Evolutionary conservation across 2,888 invertebrate genomes (phyloP).

Genomic region (Trachelus tabidus): DNA sequence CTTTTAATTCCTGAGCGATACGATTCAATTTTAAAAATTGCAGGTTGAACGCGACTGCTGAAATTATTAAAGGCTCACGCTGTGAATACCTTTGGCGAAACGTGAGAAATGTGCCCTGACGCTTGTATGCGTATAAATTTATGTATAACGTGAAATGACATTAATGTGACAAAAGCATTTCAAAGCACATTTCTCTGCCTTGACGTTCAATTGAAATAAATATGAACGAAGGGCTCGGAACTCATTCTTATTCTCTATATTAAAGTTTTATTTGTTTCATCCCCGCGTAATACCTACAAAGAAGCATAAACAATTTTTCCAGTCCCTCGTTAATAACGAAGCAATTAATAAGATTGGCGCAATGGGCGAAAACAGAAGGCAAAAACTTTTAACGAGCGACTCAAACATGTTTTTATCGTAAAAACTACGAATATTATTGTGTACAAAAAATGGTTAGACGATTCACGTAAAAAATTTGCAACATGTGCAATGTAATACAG

Average conservation of each 20-base stretch:
- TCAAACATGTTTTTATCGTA: background rate
- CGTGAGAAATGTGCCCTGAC: background rate
- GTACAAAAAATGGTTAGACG: background rate
- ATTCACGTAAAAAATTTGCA: background rate
- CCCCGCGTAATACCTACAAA: background rate
- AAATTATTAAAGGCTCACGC: background rate
- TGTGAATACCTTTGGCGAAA: background rate
- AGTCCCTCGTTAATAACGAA: background rate
- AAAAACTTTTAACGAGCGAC: background rate
- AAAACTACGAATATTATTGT: background rate
- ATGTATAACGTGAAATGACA: background rate
- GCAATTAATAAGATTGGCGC: background rate
- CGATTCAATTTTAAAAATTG: background rate
- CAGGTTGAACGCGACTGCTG: background rate
- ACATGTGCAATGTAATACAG: background rate
- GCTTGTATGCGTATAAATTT: background rate
- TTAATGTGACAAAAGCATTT: background rate
- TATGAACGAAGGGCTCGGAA: background rate
- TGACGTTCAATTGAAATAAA: background rate
- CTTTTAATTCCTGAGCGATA: background rate
- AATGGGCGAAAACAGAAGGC: background rate
- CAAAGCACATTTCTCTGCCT: background rate
- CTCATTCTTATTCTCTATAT: background rate
- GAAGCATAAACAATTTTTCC: background rate
- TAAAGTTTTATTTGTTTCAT: background rate